phyloP scores from a whole-genome alignment of 2,113 vertebrate species.

The Otolemur garnettii region DNA sequence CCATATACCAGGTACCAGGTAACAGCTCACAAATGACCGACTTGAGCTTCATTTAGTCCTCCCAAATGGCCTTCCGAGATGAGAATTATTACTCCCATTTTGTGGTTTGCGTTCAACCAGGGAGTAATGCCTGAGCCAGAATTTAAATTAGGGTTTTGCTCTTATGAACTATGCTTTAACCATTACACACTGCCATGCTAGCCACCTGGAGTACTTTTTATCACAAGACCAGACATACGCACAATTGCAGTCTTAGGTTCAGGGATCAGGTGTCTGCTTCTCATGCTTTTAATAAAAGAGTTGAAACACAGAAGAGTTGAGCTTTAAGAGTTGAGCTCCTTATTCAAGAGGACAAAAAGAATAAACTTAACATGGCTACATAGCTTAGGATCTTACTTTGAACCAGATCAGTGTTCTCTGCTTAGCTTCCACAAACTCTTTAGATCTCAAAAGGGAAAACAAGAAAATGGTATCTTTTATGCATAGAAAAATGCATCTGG shows the following conservation, averaged over 20 bases:
- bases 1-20: rapidly evolving
- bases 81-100: not conserved
- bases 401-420: not conserved
- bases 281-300: constrained; percentile 16
- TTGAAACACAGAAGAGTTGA: not conserved
- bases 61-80: not conserved
- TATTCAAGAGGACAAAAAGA: not conserved
- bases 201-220: not conserved
- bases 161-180: rapidly evolving
- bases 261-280: not conserved
- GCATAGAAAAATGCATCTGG: constrained; percentile 44
- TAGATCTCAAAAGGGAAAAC: not conserved
- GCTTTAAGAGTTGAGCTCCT: constrained; percentile 41
- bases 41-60: not conserved
- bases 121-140: not conserved
- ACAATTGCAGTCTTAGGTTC: not conserved
- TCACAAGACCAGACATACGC: not conserved
- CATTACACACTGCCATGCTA: not conserved
- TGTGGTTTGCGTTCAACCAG: not conserved
- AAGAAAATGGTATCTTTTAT: not conserved
- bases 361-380: rapidly evolving
- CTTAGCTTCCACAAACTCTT: not conserved
- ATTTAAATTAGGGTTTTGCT: not conserved
- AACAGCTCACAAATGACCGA: not conserved
- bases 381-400: not conserved